These are phyloP conservation scores for Deilephila elpenor DNA, from an alignment of 2,888 invertebrate species.

Conservation along the genomic window DNA sequence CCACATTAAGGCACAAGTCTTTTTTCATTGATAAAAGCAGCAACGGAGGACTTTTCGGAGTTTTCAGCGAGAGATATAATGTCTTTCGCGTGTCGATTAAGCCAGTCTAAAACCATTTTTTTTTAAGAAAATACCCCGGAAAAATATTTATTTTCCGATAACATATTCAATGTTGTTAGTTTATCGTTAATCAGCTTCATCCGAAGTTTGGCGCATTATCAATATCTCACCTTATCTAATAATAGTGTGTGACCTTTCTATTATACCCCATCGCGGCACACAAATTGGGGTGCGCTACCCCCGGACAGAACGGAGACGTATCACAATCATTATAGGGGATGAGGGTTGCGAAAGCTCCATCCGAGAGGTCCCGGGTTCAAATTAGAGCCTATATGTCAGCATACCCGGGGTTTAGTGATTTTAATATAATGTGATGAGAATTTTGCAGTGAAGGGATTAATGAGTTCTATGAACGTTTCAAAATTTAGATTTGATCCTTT, in stretches of 20 bases:
- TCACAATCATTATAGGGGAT: conserved; percentile 28
- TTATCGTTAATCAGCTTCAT: not conserved
- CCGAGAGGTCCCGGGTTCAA: conserved; percentile 25
- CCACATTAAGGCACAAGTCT: too few relatives aligned
- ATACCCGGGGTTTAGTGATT: conserved; percentile 11
- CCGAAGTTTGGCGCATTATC: not conserved
- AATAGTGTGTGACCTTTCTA: conserved; percentile 18
- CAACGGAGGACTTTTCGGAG: too few relatives aligned
- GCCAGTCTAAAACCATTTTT: too few relatives aligned
- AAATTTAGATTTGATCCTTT: not conserved
- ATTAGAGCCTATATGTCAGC: conserved; percentile 27
- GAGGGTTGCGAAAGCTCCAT: conserved; percentile 16
- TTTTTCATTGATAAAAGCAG: too few relatives aligned
- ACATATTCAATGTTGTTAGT: not conserved
- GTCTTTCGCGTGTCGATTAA: too few relatives aligned
- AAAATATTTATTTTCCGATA: not conserved
- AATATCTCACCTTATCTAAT: conserved; percentile 6
- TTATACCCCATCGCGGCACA: conserved; percentile 32
- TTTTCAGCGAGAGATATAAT: too few relatives aligned
- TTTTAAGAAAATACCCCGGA: too few relatives aligned
- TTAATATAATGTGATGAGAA: conserved; percentile 12
- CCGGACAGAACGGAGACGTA: conserved; percentile 6
- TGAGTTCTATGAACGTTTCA: not conserved
- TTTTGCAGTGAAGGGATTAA: not conserved
- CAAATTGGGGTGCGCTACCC: conserved; percentile 32